These are phyloP conservation scores for Mirza zaza DNA, from an alignment of 2,113 vertebrate genomes.

Conservation along the genomic window DNA sequence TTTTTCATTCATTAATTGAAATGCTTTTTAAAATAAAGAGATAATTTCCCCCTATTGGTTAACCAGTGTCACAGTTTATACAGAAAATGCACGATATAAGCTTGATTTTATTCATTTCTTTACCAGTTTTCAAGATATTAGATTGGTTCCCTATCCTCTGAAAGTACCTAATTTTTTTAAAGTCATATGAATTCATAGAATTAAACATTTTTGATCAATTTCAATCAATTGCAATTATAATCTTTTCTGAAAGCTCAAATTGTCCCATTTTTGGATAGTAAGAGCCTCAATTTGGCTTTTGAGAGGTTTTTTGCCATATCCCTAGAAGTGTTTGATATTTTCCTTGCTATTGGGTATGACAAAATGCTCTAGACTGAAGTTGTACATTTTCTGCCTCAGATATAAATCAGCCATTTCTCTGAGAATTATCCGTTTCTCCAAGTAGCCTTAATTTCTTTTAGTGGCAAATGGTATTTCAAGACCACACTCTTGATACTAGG, in stretches of 20 bases:
- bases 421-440: background rate
- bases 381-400: background rate
- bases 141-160: background rate
- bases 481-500: background rate
- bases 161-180: background rate
- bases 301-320: background rate
- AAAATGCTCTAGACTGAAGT: background rate
- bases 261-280: background rate
- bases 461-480: background rate
- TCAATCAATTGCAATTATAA: background rate
- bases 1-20: background rate
- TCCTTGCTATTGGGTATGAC: background rate
- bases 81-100: background rate
- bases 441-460: background rate
- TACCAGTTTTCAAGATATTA: background rate
- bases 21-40: background rate
- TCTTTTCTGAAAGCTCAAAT: background rate
- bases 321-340: background rate
- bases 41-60: background rate
- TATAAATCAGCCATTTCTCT: background rate
- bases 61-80: background rate
- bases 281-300: background rate
- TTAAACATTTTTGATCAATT: background rate
- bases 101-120: background rate
- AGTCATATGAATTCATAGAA: background rate